Evolutionary conservation across 2,797 vertebrate genomes (phyloP).

Genomic region (Steatocranus sp.): DNA sequence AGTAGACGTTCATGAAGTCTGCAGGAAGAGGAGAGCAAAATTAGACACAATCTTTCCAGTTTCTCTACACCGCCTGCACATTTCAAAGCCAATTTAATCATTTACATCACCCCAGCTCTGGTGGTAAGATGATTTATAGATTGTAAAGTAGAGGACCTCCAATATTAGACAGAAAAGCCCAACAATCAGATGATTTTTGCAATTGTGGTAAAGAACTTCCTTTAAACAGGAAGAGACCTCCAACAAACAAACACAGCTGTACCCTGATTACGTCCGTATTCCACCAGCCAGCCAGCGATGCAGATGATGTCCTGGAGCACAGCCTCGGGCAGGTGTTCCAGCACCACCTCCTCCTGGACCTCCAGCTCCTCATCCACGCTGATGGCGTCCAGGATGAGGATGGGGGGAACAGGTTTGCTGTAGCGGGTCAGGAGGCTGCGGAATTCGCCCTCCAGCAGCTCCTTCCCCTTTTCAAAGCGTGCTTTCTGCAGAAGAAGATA

Average conservation of each 20-base stretch:
- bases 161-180: background rate
- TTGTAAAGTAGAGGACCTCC: rapidly evolving
- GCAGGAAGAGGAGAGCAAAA: background rate
- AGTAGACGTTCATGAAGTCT: slow-evolving; percentile 99
- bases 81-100: background rate
- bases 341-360: slow-evolving; percentile 83
- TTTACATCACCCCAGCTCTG: background rate
- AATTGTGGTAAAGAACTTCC: background rate
- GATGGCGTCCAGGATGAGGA: slow-evolving; percentile 93
- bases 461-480: slow-evolving; percentile 93
- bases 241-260: background rate
- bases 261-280: slow-evolving; percentile 95
- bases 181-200: background rate
- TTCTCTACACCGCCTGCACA: background rate
- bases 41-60: background rate
- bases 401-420: slow-evolving; percentile 90
- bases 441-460: slow-evolving; percentile 92
- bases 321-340: slow-evolving; percentile 91
- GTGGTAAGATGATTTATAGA: rapidly evolving
- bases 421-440: slow-evolving; percentile 88
- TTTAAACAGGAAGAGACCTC: background rate
- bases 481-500: slow-evolving; percentile 79
- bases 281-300: slow-evolving; percentile 94
- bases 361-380: slow-evolving; percentile 89
- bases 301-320: slow-evolving; percentile 89